These are phyloP conservation scores for Glyptemys insculpta DNA, from an alignment of 2,797 vertebrate genomes.

Conservation along the genomic window DNA sequence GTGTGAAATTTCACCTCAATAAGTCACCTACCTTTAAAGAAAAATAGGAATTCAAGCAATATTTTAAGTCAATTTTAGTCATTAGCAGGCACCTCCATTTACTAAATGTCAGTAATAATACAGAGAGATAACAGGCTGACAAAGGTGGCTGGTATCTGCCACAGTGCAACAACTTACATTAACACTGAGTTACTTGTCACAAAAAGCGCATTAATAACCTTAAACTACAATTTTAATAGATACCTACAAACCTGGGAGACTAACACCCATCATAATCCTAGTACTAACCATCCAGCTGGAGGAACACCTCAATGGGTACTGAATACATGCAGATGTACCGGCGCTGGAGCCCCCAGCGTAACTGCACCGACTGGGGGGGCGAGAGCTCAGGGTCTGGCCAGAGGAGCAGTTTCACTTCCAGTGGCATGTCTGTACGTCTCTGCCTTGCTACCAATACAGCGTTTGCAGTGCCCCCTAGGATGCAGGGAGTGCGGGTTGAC, in stretches of 20 bases:
- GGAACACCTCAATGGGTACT: background rate
- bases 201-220: background rate
- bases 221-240: background rate
- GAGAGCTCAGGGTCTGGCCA: too few relatives aligned
- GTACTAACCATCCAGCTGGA: background rate
- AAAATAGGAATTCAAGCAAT: background rate
- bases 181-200: background rate
- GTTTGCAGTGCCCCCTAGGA: too few relatives aligned
- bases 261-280: background rate
- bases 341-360: accelerated
- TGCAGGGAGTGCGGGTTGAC: background rate
- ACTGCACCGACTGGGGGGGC: accelerated
- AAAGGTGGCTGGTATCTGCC: background rate
- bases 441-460: background rate
- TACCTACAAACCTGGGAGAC: background rate
- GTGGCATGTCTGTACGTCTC: background rate
- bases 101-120: background rate
- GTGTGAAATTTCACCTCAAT: background rate
- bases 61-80: background rate
- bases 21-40: background rate
- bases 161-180: background rate
- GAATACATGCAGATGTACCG: accelerated
- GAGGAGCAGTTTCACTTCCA: accelerated
- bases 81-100: background rate
- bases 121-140: background rate